Percentiles rank a stretch among this genome's conserved stretches.
These are phyloP conservation scores for Pyralis farinalis DNA, from an alignment of 2,888 invertebrate species.

Conservation along the genomic window DNA sequence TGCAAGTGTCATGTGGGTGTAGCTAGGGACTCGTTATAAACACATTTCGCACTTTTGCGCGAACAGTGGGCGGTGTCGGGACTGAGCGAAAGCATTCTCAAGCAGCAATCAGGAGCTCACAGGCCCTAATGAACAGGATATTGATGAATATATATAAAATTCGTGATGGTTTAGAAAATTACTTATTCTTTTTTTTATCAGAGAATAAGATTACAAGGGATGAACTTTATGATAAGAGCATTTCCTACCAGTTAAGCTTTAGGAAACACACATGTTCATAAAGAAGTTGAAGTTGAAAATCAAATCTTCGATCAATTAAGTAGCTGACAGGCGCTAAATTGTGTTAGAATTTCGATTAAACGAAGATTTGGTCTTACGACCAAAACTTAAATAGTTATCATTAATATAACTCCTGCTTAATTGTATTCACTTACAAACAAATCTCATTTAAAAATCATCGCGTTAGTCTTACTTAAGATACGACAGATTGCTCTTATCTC, in stretches of 20 bases:
- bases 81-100: conserved; percentile 31
- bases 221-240: too few species aligned
- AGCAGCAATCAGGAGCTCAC: conserved; percentile 43
- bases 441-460: background rate
- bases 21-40: conserved; percentile 62
- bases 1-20: conserved; percentile 59
- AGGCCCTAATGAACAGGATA: conserved; percentile 48
- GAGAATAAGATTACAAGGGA: too few species aligned
- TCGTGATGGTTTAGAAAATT: too few species aligned
- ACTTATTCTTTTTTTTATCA: too few species aligned
- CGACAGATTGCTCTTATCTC: background rate
- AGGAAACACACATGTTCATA: too few species aligned
- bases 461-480: background rate
- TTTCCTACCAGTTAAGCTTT: too few species aligned
- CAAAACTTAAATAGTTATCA: background rate
- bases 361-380: background rate
- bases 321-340: too few species aligned
- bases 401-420: background rate
- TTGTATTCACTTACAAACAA: background rate
- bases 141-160: conserved; percentile 26
- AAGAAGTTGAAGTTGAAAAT: too few species aligned
- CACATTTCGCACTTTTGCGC: conserved; percentile 60
- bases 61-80: conserved; percentile 60
- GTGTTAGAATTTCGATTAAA: too few species aligned
- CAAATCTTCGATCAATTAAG: too few species aligned